These are phyloP conservation scores for Agonopterix heracliana DNA, from an alignment of 2,888 invertebrate species.

Conservation along the genomic window DNA sequence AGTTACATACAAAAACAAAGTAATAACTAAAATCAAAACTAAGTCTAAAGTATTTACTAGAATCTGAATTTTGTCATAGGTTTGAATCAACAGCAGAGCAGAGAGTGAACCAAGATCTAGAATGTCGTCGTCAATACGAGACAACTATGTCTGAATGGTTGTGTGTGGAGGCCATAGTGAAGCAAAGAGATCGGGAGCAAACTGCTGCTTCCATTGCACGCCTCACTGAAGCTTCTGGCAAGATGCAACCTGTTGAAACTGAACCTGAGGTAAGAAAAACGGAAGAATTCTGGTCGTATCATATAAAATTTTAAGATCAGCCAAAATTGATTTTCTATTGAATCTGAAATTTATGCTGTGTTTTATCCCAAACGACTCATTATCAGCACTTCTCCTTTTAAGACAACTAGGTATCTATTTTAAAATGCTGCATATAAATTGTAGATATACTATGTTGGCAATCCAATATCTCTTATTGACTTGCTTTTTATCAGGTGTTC, in stretches of 20 bases:
- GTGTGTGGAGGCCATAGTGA: constrained; percentile 94
- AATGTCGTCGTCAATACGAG: constrained; percentile 87
- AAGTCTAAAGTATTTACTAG: too few species aligned
- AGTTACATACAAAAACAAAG: too few species aligned
- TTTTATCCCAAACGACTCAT: too few species aligned
- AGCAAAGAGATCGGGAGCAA: constrained; percentile 87
- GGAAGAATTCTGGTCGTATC: neutral
- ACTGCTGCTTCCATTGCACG: constrained; percentile 91
- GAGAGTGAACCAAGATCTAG: constrained; percentile 78
- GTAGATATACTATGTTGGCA: too few species aligned
- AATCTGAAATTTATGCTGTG: too few species aligned
- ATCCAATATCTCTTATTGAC: too few species aligned
- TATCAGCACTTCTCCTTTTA: too few species aligned
- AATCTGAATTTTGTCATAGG: neutral
- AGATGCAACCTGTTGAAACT: constrained; percentile 51
- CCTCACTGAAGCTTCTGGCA: constrained; percentile 82
- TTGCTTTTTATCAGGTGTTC: constrained; percentile 52
- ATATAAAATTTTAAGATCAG: too few species aligned
- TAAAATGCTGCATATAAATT: too few species aligned
- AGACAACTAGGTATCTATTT: too few species aligned
- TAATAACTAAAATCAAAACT: too few species aligned
- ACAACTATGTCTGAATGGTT: constrained; percentile 97
- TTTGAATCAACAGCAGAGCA: constrained; percentile 84
- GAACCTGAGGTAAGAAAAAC: constrained; percentile 42
- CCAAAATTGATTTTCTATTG: too few species aligned